Percentiles rank a stretch among this genome's conserved stretches.
Conservation (phyloP, 2,113 vertebrate species). For the Abramis brama region DNA sequence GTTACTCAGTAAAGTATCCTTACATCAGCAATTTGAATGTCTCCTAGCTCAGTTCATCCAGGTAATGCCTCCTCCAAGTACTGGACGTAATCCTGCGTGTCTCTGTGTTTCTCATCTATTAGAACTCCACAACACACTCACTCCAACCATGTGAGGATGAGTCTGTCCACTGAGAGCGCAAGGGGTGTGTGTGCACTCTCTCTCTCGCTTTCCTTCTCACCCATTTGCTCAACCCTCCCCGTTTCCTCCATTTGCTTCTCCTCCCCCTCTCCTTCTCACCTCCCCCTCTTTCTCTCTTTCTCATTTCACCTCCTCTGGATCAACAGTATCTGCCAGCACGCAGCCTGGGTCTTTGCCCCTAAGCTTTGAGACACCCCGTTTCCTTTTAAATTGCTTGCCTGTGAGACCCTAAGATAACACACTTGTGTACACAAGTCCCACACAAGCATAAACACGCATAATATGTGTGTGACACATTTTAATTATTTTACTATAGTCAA, state of each 20-base stretch:
- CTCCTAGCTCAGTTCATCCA: constrained; percentile 1
- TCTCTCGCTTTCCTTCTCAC: constrained; percentile 43
- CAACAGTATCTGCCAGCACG: constrained; percentile 68
- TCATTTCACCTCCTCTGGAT: constrained; percentile 69
- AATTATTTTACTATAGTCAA: background rate
- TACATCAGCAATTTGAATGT: constrained; percentile 14
- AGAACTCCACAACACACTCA: constrained; percentile 45
- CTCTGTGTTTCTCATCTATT: constrained; percentile 11
- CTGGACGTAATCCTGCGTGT: constrained; percentile 20
- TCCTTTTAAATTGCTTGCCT: constrained; percentile 67
- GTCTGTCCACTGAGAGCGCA: constrained; percentile 43
- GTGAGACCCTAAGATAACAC: constrained; percentile 51
- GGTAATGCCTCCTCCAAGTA: constrained; percentile 17
- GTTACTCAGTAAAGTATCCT: constrained; percentile 18
- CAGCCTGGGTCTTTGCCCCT: constrained; percentile 68
- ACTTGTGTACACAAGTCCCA: background rate
- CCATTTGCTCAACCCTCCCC: constrained; percentile 45
- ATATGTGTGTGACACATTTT: background rate
- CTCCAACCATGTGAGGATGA: constrained; percentile 48
- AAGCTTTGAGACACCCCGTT: constrained; percentile 64
- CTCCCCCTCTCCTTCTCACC: constrained; percentile 18
- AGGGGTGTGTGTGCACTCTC: constrained; percentile 45
- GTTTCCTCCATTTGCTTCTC: constrained; percentile 52
- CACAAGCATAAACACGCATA: background rate
- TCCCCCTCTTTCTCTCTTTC: constrained; percentile 47